These are phyloP conservation scores for Coptodon bakossiorum DNA, from an alignment of 2,113 vertebrate genomes.

Conservation along the genomic window DNA sequence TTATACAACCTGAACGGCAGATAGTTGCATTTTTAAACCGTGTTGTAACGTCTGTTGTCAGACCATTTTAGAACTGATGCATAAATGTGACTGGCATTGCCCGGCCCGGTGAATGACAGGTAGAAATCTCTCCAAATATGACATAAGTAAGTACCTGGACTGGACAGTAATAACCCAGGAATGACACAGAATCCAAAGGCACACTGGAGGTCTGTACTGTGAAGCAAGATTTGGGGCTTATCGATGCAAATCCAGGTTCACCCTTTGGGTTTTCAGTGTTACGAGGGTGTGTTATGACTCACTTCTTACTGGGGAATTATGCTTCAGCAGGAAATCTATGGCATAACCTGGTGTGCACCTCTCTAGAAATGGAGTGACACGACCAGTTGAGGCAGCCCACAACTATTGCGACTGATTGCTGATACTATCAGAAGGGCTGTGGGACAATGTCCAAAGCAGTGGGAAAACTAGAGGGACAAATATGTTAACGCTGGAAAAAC, in stretches of 20 bases:
- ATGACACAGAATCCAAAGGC: background rate
- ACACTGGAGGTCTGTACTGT: background rate
- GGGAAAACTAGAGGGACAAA: background rate
- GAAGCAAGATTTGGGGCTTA: background rate
- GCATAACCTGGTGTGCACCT: background rate
- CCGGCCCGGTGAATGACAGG: background rate
- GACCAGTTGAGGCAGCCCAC: background rate
- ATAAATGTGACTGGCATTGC: background rate
- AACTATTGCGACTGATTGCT: background rate
- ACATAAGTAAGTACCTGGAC: background rate
- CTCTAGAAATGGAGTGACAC: background rate
- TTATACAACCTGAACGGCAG: constrained; percentile 81
- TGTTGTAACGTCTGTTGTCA: background rate
- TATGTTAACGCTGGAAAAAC: background rate
- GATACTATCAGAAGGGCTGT: background rate
- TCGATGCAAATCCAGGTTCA: background rate
- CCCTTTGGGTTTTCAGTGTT: background rate
- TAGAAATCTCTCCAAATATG: background rate
- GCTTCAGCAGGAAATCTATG: background rate
- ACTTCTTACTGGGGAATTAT: background rate
- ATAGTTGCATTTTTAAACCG: background rate
- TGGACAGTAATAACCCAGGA: background rate
- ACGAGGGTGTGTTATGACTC: background rate
- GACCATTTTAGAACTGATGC: background rate
- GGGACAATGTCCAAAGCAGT: background rate